Conservation (phyloP, 1,140 invertebrate genomes). For the Papilio glaucus region DNA sequence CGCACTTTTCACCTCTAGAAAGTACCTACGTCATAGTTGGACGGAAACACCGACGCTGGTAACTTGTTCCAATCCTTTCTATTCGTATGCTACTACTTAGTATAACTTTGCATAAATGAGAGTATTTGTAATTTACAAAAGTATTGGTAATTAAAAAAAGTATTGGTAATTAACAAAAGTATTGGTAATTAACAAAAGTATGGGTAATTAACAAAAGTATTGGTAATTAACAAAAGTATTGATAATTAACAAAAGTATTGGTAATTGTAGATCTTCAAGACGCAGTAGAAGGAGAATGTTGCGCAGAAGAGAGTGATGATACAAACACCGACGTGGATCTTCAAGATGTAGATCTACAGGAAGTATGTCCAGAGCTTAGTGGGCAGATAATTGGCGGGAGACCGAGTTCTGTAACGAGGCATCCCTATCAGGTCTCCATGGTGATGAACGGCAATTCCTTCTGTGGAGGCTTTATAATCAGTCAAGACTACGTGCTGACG, state of each 20-base stretch:
- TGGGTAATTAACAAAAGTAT: no score
- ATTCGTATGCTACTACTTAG: no score
- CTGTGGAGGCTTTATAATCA: constrained; percentile 79
- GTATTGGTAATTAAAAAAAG: no score
- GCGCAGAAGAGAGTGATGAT: constrained; percentile 46
- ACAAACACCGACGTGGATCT: constrained; percentile 46
- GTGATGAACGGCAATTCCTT: constrained; percentile 75
- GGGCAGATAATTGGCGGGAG: constrained; percentile 77
- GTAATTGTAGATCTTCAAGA: constrained; percentile 67
- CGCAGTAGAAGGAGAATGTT: constrained; percentile 55
- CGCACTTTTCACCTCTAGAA: no score
- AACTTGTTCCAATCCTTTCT: no score
- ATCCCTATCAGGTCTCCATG: constrained; percentile 78
- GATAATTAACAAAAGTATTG: neutral
- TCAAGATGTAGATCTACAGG: constrained; percentile 62
- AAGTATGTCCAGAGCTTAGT: constrained; percentile 70
- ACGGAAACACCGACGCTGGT: no score
- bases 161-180: no score
- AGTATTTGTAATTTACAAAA: no score
- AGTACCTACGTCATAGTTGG: no score
- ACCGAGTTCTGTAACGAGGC: constrained; percentile 66
- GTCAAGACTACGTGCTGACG: constrained; percentile 72
- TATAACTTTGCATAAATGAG: no score
- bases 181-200: no score
- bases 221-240: no score